A percentile compares a stretch with the other conserved stretches of the same genome.
Conservation (phyloP, 2,888 invertebrate species). For the Deladenus siricidicola region DNA sequence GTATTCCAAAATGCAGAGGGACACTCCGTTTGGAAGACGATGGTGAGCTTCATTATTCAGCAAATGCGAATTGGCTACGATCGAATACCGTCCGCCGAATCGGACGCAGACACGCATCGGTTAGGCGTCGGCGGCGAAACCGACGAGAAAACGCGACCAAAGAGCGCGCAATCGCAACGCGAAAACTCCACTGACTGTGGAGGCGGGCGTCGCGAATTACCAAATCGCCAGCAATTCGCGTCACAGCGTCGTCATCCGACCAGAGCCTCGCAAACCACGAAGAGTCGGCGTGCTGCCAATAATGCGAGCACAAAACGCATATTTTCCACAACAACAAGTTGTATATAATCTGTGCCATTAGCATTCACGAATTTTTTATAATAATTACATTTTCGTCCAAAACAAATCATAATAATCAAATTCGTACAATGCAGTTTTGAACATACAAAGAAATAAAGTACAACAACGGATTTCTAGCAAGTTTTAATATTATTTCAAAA, state of each 20-base stretch:
- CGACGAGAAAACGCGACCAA: no score
- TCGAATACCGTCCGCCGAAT: neutral
- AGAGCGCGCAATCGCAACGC: no score
- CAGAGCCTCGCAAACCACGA: neutral
- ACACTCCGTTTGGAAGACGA: constrained; percentile 29
- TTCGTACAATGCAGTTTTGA: no score
- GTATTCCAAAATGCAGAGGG: constrained; percentile 31
- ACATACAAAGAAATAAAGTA: no score
- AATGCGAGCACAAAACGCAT: neutral
- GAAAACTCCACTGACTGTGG: no score
- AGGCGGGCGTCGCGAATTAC: neutral
- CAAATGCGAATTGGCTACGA: constrained; percentile 21
- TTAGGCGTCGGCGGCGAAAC: neutral
- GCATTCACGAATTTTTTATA: neutral
- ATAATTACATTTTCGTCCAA: no score
- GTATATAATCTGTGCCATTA: neutral
- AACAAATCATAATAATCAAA: no score
- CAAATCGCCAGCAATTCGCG: neutral
- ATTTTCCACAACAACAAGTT: neutral
- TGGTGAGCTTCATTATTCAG: constrained; percentile 18
- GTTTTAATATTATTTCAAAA: no score
- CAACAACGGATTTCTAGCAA: no score
- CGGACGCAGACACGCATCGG: neutral
- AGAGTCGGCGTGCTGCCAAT: neutral
- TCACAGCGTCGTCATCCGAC: neutral